phyloP scores from a whole-genome alignment of 2,888 invertebrate species.

The Xanthorhoe designata region DNA sequence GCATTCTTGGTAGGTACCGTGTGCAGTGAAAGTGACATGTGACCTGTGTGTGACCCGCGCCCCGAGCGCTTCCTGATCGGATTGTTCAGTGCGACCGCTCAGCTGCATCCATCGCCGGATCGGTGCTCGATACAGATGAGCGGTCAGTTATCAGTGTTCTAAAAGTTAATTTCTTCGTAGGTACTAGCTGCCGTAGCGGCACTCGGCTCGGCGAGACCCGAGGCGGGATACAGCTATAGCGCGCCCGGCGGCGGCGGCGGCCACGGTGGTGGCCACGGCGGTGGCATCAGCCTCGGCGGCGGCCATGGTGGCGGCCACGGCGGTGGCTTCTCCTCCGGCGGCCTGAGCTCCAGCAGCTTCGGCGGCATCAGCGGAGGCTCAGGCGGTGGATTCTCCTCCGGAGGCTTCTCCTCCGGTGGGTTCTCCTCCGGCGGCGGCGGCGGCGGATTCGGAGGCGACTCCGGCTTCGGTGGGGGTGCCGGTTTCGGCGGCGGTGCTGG shows the following conservation, averaged over 20 bases:
- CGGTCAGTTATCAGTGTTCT: slow-evolving; percentile 53
- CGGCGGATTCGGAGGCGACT: slow-evolving; percentile 53
- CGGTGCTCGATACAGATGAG: slow-evolving; percentile 50
- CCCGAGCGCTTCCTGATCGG: slow-evolving; percentile 67
- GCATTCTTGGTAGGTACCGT: slow-evolving; percentile 84
- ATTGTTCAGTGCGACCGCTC: slow-evolving; percentile 68
- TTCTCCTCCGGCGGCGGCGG: slow-evolving; percentile 57
- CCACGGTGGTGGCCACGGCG: slow-evolving; percentile 34
- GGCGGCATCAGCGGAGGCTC: slow-evolving; percentile 64
- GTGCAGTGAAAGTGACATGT: slow-evolving; percentile 83
- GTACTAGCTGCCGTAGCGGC: slow-evolving; percentile 85
- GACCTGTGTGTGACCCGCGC: slow-evolving; percentile 74
- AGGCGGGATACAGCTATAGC: slow-evolving; percentile 87
- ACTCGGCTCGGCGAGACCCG: slow-evolving; percentile 85
- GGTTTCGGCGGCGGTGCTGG: slow-evolving; percentile 62
- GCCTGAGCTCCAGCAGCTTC: slow-evolving; percentile 70
- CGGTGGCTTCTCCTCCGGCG: slow-evolving; percentile 65
- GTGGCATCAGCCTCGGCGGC: slow-evolving; percentile 52
- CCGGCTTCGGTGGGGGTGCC: slow-evolving; percentile 62
- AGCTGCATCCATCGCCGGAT: slow-evolving; percentile 58
- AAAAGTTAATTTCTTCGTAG: slow-evolving; percentile 59
- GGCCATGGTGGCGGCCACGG: slow-evolving; percentile 48
- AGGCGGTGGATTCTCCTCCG: slow-evolving; percentile 58
- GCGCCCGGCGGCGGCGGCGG: slow-evolving; percentile 75
- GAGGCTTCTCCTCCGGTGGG: slow-evolving; percentile 62